phyloP scores from a whole-genome alignment of 2,113 vertebrate genomes.

The Prinia subflava region DNA sequence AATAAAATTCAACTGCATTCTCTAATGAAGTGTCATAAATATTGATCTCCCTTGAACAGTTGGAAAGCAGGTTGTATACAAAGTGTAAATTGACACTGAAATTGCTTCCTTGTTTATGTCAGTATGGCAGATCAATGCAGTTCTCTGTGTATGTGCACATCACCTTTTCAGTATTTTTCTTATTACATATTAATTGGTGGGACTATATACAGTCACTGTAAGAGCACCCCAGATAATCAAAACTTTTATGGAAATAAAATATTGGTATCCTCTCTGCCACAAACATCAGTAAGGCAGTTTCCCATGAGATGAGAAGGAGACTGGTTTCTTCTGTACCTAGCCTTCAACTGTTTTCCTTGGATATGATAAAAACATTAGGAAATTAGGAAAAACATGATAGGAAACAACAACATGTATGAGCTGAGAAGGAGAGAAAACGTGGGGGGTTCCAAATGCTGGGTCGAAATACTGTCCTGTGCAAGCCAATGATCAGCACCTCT shows the following conservation, averaged over 20 bases:
- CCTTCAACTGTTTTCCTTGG: neutral
- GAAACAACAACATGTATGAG: rapidly evolving
- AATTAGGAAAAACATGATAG: neutral
- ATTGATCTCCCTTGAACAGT: neutral
- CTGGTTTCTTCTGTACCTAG: neutral
- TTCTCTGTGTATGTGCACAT: neutral
- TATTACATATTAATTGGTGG: neutral
- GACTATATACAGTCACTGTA: neutral
- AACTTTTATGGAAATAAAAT: neutral
- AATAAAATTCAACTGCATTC: conserved; percentile 42
- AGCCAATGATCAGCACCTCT: neutral
- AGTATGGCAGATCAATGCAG: neutral
- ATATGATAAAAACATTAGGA: neutral
- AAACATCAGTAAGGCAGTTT: neutral
- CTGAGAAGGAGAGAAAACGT: neutral
- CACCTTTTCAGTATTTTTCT: neutral
- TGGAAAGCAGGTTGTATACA: neutral
- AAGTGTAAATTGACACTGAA: conserved; percentile 7
- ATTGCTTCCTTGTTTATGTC: neutral
- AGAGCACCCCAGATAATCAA: neutral
- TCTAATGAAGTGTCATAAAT: conserved; percentile 2
- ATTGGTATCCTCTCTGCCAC: neutral
- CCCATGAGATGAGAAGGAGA: neutral
- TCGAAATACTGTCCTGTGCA: neutral
- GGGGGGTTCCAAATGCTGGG: neutral